Evolutionary conservation across 2,797 vertebrate species (phyloP), one percentile per base, ranked within the genome.

Genomic region (Chaetodon trifasciatus): DNA sequence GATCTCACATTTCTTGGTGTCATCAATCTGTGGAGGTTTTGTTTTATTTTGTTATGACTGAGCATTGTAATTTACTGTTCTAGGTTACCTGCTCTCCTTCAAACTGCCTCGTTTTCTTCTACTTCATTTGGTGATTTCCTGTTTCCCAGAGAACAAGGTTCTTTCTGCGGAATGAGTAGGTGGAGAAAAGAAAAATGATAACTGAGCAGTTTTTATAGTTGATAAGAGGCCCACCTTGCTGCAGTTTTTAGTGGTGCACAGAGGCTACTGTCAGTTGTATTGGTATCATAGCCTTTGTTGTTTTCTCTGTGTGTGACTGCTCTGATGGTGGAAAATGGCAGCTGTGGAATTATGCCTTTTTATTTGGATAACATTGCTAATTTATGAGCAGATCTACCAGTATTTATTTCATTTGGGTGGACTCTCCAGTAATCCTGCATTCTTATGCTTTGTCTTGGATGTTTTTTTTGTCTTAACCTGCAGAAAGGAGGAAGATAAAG

Each of bases 1-100:
- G 79, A 84, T 86, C 83, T 76, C 81, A 8, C 37, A 13, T 32
- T 61, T 24, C 42, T 77, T 10, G 77, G 60, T 64, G 35, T 78
- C 75, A 78, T 83, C 74, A 72, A 60, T 86, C 83, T 70, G 64
- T 28, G 40, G 28, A 23, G 46, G 0, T 39, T 73, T 70, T 37
- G n/a, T 74, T 70, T 77, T 39, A 39, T 13, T 42, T 67, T 55
- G 64, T 53, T 61, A 64, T 74, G 77, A 79, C 53, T 50, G 70
- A 79, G 53, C 8, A 42, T 64, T 72, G 40, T 49, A 70, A 75
- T 83, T 74, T 52, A 56, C 39, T 76, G 78, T 62, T 65, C 65
- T 56, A 39, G 67, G 61, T 72, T 74, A 75, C 40, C 64, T 70
- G 32, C 61, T 69, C 65, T 69, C 50, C 11, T 46, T 72, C 70